These are phyloP conservation scores for Spea multiplicata DNA, from an alignment of 2,113 vertebrate genomes.

Conservation along the genomic window DNA sequence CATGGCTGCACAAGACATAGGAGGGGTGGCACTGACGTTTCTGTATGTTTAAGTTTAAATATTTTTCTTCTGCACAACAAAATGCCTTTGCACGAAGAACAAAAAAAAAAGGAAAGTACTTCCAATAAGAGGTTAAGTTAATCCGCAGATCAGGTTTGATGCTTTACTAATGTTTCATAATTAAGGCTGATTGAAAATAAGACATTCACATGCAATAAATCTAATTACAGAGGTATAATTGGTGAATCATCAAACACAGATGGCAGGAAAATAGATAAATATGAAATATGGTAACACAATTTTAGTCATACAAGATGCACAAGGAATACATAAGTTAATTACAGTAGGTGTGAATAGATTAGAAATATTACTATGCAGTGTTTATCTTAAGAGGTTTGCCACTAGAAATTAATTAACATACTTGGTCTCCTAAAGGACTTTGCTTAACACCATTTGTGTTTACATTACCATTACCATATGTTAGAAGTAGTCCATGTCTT, in stretches of 20 bases:
- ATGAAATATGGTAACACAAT: slow-evolving; percentile 27
- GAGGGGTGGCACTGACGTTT: no score
- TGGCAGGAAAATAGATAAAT: slow-evolving; percentile 31
- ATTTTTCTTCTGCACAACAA: no score
- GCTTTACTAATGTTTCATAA: slow-evolving; percentile 26
- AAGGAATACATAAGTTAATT: slow-evolving; percentile 30
- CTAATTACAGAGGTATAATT: slow-evolving; percentile 30
- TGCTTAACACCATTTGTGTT: no score
- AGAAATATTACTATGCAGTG: neutral
- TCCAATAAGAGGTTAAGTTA: neutral
- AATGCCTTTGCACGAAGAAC: no score
- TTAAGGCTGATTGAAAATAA: slow-evolving; percentile 28
- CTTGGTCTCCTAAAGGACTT: no score
- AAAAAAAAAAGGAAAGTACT: no score
- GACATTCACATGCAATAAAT: slow-evolving; percentile 30
- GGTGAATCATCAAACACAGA: slow-evolving; percentile 43
- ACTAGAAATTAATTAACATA: no score
- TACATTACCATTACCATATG: no score
- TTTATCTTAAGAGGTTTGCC: no score
- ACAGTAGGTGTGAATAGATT: slow-evolving; percentile 24
- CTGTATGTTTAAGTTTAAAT: no score
- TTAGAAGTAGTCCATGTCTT: no score
- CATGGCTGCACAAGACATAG: no score
- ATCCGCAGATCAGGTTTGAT: neutral
- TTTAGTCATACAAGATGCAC: slow-evolving; percentile 31